phyloP scores from a whole-genome alignment of 2,888 invertebrate genomes.

The Machimus rusticus region DNA sequence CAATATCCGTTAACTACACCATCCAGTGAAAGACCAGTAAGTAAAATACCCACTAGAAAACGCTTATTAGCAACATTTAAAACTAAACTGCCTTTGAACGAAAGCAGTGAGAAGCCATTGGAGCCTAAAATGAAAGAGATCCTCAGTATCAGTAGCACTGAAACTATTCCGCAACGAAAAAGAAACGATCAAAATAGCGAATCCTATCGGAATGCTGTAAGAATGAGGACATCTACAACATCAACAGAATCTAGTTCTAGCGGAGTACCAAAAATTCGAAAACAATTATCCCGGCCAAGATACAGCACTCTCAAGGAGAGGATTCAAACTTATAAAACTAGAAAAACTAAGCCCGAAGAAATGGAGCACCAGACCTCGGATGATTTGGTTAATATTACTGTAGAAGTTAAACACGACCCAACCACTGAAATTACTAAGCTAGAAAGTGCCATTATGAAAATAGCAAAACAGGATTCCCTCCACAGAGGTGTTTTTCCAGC shows the following conservation, averaged over 20 bases:
- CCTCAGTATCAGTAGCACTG: too few relatives aligned
- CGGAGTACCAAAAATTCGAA: neutral
- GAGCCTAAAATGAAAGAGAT: neutral
- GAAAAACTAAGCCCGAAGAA: conserved; percentile 62
- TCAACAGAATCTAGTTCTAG: neutral
- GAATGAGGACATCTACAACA: conserved; percentile 35
- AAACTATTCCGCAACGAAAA: neutral
- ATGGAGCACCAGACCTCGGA: conserved; percentile 58
- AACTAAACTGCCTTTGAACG: neutral
- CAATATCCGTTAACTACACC: conserved; percentile 31
- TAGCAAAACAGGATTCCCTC: conserved; percentile 57
- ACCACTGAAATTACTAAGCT: conserved; percentile 54
- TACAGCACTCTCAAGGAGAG: conserved; percentile 43
- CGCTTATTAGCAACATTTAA: conserved; percentile 45
- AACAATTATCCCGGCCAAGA: conserved; percentile 5
- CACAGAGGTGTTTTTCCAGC: neutral
- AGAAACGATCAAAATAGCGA: neutral
- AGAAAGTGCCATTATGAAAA: conserved; percentile 68
- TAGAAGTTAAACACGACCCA: conserved; percentile 44
- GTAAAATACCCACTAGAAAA: conserved; percentile 47
- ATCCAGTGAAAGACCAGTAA: conserved; percentile 37
- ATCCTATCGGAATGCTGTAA: conserved; percentile 6
- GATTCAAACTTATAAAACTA: conserved; percentile 51
- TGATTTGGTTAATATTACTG: conserved; percentile 60
- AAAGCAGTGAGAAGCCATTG: neutral